phyloP scores from a whole-genome alignment of 2,113 vertebrate genomes.

The Suncus etruscus region DNA sequence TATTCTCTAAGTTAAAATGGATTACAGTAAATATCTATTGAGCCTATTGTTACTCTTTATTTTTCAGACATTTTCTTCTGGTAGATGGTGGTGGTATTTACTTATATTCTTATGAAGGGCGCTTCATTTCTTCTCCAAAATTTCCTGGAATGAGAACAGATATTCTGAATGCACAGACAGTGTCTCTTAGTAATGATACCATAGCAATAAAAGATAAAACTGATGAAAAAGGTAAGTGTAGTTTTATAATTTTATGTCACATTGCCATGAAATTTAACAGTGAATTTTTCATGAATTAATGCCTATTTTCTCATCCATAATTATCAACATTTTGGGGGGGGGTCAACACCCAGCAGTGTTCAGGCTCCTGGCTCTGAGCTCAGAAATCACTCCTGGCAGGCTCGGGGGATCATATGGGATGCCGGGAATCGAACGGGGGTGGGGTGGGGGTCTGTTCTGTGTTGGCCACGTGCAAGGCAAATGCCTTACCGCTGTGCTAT shows the following conservation, averaged over 20 bases:
- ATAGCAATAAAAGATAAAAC: constrained; percentile 94
- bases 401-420: no score
- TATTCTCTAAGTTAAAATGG: constrained; percentile 40
- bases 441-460: no score
- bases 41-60: constrained; percentile 16
- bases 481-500: no score
- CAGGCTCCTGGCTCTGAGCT: no score
- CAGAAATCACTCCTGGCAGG: no score
- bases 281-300: constrained; percentile 53
- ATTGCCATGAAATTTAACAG: constrained; percentile 37
- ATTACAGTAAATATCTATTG: neutral
- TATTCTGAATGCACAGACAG: constrained; percentile 92
- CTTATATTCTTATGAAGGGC: constrained; percentile 96
- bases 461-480: no score
- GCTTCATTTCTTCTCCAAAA: constrained; percentile 94
- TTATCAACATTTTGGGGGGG: no score
- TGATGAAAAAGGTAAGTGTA: constrained; percentile 93
- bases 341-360: no score
- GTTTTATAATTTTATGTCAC: neutral
- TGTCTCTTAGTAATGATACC: constrained; percentile 96
- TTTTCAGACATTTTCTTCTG: constrained; percentile 94
- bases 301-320: constrained; percentile 44
- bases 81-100: constrained; percentile 95
- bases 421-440: no score
- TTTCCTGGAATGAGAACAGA: constrained; percentile 95